These are phyloP conservation scores for Eclectus roratus DNA, from an alignment of 2,113 vertebrate genomes.

Conservation along the genomic window DNA sequence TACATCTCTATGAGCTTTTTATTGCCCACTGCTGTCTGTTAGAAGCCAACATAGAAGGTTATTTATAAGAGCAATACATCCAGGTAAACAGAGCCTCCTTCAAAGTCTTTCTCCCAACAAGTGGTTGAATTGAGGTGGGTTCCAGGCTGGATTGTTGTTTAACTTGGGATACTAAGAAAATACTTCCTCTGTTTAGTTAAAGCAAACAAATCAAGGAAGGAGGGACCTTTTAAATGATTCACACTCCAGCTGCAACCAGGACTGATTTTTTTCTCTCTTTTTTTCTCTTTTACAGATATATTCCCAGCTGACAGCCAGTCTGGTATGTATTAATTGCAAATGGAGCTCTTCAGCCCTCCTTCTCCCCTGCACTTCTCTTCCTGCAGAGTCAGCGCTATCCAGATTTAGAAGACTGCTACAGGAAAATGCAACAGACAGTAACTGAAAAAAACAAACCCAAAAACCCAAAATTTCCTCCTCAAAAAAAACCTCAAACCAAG, in stretches of 20 bases:
- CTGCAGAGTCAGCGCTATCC: background rate
- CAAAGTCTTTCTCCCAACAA: background rate
- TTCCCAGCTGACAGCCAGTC: conserved; percentile 30
- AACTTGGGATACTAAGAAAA: conserved; percentile 54
- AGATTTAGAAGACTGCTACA: background rate
- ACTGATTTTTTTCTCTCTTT: background rate
- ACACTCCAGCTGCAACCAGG: background rate
- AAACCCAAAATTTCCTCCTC: background rate
- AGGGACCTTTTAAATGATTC: conserved; percentile 20
- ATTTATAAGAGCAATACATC: background rate
- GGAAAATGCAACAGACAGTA: background rate
- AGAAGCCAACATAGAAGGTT: background rate
- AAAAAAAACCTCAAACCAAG: background rate
- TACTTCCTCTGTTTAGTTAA: conserved; percentile 54
- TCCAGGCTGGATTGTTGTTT: conserved; percentile 54
- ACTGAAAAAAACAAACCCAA: background rate
- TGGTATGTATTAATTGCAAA: conserved; percentile 51
- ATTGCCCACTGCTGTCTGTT: background rate
- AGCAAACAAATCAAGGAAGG: conserved; percentile 13
- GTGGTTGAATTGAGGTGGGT: conserved; percentile 13
- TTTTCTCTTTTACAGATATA: conserved; percentile 42
- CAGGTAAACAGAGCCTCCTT: background rate
- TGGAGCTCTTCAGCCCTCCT: background rate
- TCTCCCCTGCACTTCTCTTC: background rate
- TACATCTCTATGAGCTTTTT: background rate